A percentile compares a stretch with the other conserved stretches of the same genome.
Evolutionary conservation across 2,113 vertebrate species (phyloP).

Genomic region (Macquaria ambigua): DNA sequence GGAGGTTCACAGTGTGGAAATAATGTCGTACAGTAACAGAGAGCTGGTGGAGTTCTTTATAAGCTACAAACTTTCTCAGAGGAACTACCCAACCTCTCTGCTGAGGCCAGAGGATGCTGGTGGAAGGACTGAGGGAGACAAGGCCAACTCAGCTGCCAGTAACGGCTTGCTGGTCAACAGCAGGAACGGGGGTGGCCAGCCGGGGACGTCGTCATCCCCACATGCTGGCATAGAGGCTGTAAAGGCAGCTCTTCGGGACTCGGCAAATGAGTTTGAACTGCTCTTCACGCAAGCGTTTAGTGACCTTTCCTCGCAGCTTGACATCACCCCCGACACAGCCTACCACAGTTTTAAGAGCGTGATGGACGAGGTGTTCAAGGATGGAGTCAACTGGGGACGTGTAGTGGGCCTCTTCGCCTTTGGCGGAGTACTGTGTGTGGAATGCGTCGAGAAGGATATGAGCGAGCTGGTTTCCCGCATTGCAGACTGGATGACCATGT

Average conservation of each 20-base stretch:
- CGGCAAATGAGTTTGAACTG: slow-evolving; percentile 94
- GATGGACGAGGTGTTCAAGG: slow-evolving; percentile 96
- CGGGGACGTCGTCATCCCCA: not conserved
- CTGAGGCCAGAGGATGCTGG: slow-evolving; percentile 77
- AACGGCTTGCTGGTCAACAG: slow-evolving; percentile 44
- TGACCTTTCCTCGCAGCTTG: slow-evolving; percentile 92
- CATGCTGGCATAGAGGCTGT: slow-evolving; percentile 74
- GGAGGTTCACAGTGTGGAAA: slow-evolving; percentile 46
- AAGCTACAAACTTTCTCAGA: slow-evolving; percentile 93
- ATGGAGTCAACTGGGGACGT: slow-evolving; percentile 98
- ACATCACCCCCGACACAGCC: slow-evolving; percentile 91
- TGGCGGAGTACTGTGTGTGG: slow-evolving; percentile 93
- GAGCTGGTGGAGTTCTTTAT: slow-evolving; percentile 95
- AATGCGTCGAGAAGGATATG: slow-evolving; percentile 96
- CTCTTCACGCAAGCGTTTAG: slow-evolving; percentile 91
- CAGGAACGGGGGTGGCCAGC: not conserved
- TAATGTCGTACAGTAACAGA: slow-evolving; percentile 83
- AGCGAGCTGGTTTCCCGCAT: slow-evolving; percentile 91
- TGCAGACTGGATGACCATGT: slow-evolving; percentile 94
- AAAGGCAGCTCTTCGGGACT: slow-evolving; percentile 89
- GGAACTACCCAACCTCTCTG: slow-evolving; percentile 87
- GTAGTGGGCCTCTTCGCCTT: slow-evolving; percentile 97
- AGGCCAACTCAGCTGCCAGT: not conserved
- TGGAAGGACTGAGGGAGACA: slow-evolving; percentile 73
- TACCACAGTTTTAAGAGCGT: slow-evolving; percentile 96